Evolutionary conservation across 2,888 invertebrate species (phyloP), one percentile per base, ranked within the genome.

Genomic region (Lomographa bimaculata): DNA sequence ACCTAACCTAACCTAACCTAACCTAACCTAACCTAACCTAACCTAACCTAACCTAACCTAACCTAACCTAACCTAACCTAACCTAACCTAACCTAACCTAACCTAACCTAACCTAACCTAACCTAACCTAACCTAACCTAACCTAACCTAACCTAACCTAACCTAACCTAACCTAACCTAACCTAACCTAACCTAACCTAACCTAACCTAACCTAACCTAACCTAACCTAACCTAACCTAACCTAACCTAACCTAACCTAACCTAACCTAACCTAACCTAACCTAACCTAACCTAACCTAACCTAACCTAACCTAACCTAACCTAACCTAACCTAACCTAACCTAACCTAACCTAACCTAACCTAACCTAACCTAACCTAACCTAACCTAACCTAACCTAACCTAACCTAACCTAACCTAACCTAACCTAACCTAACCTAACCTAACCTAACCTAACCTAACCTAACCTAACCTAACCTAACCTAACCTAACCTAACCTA

Each of bases 21-120:
- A 27, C 27, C 27, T 10, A 23, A 23, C 21, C 21, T 23, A 20
- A 20, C 20, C 20, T 27, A 27, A 27, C 27, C 27, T 27, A 27
- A 27, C 27, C 27, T 27, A 27, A 27, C 27, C 27, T 27, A 27
- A 27, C 27, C 27, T 27, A 27, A 27, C 27, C 27, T 27, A 27
- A 27, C 27, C 27, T 7, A 7, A 12, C n/a, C n/a, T n/a, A 27
- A 27, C 27, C 27, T 27, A 27, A 27, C 27, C 27, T 27, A 27
- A 27, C 27, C 27, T 10, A 23, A 23, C 21, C 21, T 23, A 20
- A 20, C 20, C 20, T 27, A 27, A 27, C 27, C 27, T 27, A 27
- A 27, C 27, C 27, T 27, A 27, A 27, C 27, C 27, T 27, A 27
- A 27, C 27, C 27, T 27, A 27, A 27, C 27, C 27, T 27, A 27